phyloP scores from a whole-genome alignment of 2,113 vertebrate species.

The Archilochus colubris region DNA sequence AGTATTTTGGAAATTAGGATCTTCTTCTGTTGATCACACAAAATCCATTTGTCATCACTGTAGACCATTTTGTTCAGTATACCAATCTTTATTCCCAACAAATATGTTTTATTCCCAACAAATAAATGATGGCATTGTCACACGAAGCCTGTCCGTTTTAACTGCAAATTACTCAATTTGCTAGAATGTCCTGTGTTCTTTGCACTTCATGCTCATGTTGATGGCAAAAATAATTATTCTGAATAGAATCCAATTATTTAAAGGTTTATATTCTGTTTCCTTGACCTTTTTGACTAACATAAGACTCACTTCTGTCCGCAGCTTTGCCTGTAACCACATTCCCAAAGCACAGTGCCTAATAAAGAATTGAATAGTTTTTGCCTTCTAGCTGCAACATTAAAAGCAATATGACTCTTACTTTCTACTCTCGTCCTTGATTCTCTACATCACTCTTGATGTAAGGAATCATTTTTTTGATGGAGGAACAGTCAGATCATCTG shows the following conservation, averaged over 20 bases:
- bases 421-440: not conserved
- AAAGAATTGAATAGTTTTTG: not conserved
- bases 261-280: not conserved
- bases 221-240: not conserved
- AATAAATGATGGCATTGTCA: not conserved
- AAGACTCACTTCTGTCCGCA: not conserved
- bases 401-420: not conserved
- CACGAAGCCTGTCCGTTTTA: not conserved
- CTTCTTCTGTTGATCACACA: not conserved
- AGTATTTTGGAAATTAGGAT: not conserved
- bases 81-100: not conserved
- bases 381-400: not conserved
- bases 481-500: not conserved
- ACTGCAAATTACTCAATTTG: not conserved
- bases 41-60: not conserved
- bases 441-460: not conserved
- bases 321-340: not conserved
- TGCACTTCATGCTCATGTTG: not conserved
- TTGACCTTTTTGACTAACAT: not conserved
- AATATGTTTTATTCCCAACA: not conserved
- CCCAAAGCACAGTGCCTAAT: not conserved
- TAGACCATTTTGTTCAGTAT: not conserved
- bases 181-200: not conserved
- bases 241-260: not conserved
- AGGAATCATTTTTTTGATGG: not conserved